Evolutionary conservation across 2,113 vertebrate genomes (phyloP), one percentile per base, ranked within the genome.

Genomic region (Dipodomys ordii): DNA sequence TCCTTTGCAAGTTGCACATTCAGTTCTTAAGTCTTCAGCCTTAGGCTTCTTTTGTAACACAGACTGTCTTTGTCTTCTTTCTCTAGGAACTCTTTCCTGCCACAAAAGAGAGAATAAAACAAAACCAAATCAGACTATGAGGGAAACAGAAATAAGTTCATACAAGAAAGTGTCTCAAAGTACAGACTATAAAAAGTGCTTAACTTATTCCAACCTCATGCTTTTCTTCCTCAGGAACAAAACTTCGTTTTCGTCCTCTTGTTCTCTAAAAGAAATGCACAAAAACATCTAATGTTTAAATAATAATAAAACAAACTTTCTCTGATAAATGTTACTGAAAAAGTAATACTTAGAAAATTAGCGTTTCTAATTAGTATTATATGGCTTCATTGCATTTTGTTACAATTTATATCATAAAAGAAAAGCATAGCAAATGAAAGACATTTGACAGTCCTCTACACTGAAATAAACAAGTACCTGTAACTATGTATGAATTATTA

Each of bases 1-100:
- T 68, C 99, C 99, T 97, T 99, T 99, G 98, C 99, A 99, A 78
- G 99, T 99, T 83, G 98, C 98, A 97, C 99, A 99, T 94, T 99
- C 99, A 13, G 99, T 99, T 94, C 99, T 98, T 16, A 98, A 98
- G 97, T 99, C 99, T 80, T 99, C 99, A 0, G 99, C 98, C 96
- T 99, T 99, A 79, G 99, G 99, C 96, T 99, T 99, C 98, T 99
- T 99, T 94, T 99, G 99, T 94, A 99, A 93, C 53, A 99, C 98
- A 86, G 99, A 98, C 83, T 99, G 99, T 1, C 99, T 98, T 25
- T 99, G 99, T 74, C 99, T 97, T 84, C 99, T 98, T 96, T 99
- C 99, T 97, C 99, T 98, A 76, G 99, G 99, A 96, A 98, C 96
- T 49, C 99, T 98, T 97, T 99, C 99, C 99, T 99, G 98, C 83